phyloP scores from a whole-genome alignment of 2,113 vertebrate species.

The Corythaeola cristata region DNA sequence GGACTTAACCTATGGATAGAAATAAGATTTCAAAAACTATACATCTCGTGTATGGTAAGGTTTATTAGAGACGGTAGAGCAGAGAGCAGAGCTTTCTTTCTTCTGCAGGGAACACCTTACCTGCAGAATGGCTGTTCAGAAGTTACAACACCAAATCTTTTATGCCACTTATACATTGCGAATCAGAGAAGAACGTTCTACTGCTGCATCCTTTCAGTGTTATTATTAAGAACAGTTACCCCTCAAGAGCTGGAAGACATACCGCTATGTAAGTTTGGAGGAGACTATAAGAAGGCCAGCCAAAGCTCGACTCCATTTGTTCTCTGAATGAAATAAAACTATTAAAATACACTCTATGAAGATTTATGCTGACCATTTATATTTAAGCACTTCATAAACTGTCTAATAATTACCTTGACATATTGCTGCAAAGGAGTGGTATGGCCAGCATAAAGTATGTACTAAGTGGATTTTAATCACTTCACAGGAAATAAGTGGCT shows the following conservation, averaged over 20 bases:
- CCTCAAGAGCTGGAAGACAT: background rate
- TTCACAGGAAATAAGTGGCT: slow-evolving; percentile 36
- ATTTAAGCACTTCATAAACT: slow-evolving; percentile 44
- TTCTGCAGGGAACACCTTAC: background rate
- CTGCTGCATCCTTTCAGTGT: background rate
- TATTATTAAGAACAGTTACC: background rate
- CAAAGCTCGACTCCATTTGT: background rate
- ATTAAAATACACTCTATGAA: background rate
- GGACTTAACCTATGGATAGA: background rate
- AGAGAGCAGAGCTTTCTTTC: background rate
- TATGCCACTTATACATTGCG: background rate
- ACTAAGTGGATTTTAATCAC: slow-evolving; percentile 56
- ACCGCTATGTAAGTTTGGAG: accelerated
- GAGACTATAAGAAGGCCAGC: background rate
- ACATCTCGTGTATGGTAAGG: background rate
- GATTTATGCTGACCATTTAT: slow-evolving; percentile 24
- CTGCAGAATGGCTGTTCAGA: background rate
- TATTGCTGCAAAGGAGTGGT: background rate
- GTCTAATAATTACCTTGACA: slow-evolving; percentile 37
- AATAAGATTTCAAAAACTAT: background rate
- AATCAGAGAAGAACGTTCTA: background rate
- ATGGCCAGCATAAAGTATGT: background rate
- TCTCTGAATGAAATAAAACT: background rate
- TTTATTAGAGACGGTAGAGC: background rate
- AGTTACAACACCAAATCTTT: background rate